phyloP scores from a whole-genome alignment of 2,797 vertebrate species.

The Sebastes melanostomus region DNA sequence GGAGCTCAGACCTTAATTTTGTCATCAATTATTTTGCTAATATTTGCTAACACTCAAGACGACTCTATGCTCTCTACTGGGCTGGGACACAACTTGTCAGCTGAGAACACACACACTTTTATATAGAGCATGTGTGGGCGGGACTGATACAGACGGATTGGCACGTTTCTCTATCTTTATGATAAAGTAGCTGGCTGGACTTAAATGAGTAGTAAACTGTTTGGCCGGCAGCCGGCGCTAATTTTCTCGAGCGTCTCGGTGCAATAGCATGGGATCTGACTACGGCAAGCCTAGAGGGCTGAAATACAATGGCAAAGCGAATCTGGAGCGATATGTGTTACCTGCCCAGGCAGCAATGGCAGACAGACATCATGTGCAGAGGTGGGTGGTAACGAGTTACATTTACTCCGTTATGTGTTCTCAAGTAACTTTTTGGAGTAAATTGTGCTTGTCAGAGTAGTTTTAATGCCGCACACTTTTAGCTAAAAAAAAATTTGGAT shows the following conservation, averaged over 20 bases:
- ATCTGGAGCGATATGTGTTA: neutral
- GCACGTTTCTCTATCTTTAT: no score
- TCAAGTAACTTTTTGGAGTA: no score
- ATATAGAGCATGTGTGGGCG: no score
- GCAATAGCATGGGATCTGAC: neutral
- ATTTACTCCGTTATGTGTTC: no score
- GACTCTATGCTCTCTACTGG: neutral
- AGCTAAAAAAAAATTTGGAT: no score
- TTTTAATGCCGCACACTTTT: no score
- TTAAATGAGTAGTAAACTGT: neutral
- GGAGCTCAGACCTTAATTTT: neutral
- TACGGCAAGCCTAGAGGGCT: neutral
- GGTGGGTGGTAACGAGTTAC: no score
- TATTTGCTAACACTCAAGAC: neutral
- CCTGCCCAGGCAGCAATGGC: neutral
- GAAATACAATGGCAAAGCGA: neutral
- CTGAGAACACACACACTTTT: no score
- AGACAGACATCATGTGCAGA: neutral
- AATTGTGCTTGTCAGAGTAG: no score
- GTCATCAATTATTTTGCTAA: neutral
- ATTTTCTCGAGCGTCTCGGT: neutral
- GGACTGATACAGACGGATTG: no score
- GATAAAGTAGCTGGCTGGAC: neutral
- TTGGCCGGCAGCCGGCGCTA: neutral
- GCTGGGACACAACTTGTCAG: no score